Conservation (phyloP, 2,113 vertebrate genomes). For the Sprattus sprattus region DNA sequence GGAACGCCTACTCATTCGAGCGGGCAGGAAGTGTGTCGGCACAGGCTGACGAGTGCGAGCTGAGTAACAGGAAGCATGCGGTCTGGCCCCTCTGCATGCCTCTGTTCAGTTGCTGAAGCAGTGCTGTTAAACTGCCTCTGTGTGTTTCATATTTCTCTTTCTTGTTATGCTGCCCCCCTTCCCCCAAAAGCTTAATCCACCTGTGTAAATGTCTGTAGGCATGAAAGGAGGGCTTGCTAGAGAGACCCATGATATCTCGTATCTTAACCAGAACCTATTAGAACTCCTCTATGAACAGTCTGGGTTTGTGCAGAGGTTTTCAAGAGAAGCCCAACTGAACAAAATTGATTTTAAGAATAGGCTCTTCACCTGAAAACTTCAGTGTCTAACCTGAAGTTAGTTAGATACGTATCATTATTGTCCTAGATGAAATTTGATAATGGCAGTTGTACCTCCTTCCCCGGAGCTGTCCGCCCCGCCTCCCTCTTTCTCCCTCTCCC, state of each 20-base stretch:
- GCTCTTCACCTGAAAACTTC: too few relatives aligned
- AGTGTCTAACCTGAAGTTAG: too few relatives aligned
- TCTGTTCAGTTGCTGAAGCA: slow-evolving; percentile 53
- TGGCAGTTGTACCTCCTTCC: too few relatives aligned
- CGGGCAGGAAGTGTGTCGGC: slow-evolving; percentile 56
- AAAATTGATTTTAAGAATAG: too few relatives aligned
- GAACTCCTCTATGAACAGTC: too few relatives aligned
- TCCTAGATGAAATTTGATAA: not conserved
- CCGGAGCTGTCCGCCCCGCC: not conserved
- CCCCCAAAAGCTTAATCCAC: not conserved
- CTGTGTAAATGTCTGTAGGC: too few relatives aligned
- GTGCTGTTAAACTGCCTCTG: slow-evolving; percentile 6
- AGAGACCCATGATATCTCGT: too few relatives aligned
- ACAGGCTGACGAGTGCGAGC: slow-evolving; percentile 1
- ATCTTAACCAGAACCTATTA: too few relatives aligned
- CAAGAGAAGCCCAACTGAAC: too few relatives aligned
- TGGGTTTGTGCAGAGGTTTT: too few relatives aligned
- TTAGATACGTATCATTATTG: not conserved
- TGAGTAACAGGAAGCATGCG: slow-evolving; percentile 59
- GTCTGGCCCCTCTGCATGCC: slow-evolving; percentile 37
- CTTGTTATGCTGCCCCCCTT: not conserved
- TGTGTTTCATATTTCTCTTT: too few relatives aligned
- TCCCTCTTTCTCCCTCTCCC: not conserved
- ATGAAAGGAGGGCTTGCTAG: too few relatives aligned
- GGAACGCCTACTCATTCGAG: slow-evolving; percentile 61